Base-by-base conservation (phyloP, 2,888 invertebrate species). In the Disparrhopalites patrizii region DNA sequence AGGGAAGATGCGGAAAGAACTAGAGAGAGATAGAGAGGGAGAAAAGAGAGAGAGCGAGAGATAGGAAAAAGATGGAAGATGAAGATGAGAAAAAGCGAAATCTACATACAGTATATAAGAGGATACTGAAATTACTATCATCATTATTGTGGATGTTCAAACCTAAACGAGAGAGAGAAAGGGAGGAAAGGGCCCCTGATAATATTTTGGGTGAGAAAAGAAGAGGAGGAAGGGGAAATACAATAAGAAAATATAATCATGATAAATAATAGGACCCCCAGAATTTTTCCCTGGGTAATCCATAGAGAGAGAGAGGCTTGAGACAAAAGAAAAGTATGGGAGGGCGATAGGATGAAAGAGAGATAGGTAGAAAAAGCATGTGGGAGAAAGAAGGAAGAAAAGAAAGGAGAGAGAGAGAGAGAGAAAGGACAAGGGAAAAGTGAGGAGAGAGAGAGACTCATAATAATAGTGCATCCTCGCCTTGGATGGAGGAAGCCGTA, bases 171-270 rank as follows among this genome's bases (percentile, higher is more conserved):
- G 13, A 33, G 55, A 55, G 55, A 51, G 10, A 51, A 7, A 51
- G 51, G 15, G 33, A 33, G 56, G 38, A 20, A n/a, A 47, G 47
- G n/a, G n/a, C n/a, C n/a, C n/a, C n/a, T n/a, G n/a, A n/a, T n/a
- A n/a, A n/a, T n/a, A n/a, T n/a, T n/a, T 47, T 5, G 18, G 18
- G 47, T n/a, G 47, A n/a, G 18, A 13, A 5, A 5, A 20, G 18
- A n/a, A 7, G 47, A n/a, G 47, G 18, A 52, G 52, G 1, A n/a
- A 52, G 28, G n/a, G 10, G 23, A 31, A 55, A 28, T 27, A 47
- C 13, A 40, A 55, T 51, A 62, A 66, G 66, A 56, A 62, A 66
- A 50, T 62, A 43, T 66, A 66, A 66, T 66, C 66, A 66, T 66
- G 66, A 66, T 66, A 62, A 66, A 66, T 66, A 61, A 66, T 61